Evolutionary conservation across 2,113 vertebrate species (phyloP).

Genomic region (Passer montanus): DNA sequence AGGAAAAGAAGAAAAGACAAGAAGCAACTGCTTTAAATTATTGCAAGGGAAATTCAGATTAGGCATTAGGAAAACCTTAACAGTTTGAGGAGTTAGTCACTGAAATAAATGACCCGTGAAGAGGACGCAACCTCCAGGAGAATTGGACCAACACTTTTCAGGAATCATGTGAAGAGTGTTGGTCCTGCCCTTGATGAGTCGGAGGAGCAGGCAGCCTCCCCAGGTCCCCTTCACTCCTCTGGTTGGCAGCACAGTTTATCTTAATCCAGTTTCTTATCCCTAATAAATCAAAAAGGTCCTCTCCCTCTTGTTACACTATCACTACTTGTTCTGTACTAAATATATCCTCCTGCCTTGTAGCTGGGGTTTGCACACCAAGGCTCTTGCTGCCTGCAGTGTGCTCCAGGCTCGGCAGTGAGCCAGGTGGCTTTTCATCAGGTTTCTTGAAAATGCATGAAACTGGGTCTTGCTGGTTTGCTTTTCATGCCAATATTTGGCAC

Average conservation of each 20-base stretch:
- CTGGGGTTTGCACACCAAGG: neutral
- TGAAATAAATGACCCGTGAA: neutral
- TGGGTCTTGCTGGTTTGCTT: neutral
- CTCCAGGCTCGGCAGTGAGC: neutral
- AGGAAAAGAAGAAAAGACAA: neutral
- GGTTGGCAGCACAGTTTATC: neutral
- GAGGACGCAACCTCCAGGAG: neutral
- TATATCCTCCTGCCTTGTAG: neutral
- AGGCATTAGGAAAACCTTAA: neutral
- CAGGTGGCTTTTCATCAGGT: rapidly evolving
- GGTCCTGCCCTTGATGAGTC: neutral
- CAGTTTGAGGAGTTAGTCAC: neutral
- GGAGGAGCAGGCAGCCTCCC: neutral
- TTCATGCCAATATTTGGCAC: neutral
- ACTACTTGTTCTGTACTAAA: neutral
- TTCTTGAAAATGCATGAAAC: neutral
- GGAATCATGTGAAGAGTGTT: neutral
- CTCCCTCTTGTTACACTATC: neutral
- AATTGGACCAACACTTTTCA: neutral
- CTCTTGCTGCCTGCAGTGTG: rapidly evolving
- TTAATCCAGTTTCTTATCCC: neutral
- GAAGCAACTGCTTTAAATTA: neutral
- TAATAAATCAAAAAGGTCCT: neutral
- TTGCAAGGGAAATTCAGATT: neutral
- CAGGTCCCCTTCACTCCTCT: neutral